Percentiles rank a stretch among this genome's conserved stretches.
Conservation (phyloP, 2,888 invertebrate species). For the Nephrotoma flavescens region DNA sequence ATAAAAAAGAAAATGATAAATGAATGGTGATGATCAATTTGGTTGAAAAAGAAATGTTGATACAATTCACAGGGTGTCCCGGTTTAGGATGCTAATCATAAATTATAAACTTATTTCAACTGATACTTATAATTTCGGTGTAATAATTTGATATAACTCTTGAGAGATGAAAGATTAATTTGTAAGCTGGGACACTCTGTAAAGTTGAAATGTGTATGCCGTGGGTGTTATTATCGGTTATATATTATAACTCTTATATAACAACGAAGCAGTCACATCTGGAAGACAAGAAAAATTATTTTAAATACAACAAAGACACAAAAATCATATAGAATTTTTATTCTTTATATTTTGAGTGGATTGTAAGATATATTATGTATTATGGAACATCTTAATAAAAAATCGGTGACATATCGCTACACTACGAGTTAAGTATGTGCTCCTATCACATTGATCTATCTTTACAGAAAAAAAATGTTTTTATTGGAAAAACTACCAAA, state of each 20-base stretch:
- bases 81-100: too few species aligned
- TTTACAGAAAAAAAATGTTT: background rate
- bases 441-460: background rate
- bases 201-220: background rate
- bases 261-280: background rate
- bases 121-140: too few species aligned
- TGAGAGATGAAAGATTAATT: too few species aligned
- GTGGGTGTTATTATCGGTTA: background rate
- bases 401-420: background rate
- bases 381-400: background rate
- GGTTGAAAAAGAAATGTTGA: background rate
- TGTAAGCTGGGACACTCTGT: too few species aligned
- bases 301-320: background rate
- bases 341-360: background rate
- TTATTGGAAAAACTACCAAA: background rate
- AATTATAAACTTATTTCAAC: too few species aligned
- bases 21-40: background rate
- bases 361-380: background rate
- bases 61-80: background rate
- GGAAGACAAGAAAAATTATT: background rate
- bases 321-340: background rate
- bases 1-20: background rate
- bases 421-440: background rate
- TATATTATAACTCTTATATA: background rate
- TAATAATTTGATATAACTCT: too few species aligned